Evolutionary conservation across 2,888 invertebrate genomes (phyloP).

Genomic region (Euzophera pinguis): DNA sequence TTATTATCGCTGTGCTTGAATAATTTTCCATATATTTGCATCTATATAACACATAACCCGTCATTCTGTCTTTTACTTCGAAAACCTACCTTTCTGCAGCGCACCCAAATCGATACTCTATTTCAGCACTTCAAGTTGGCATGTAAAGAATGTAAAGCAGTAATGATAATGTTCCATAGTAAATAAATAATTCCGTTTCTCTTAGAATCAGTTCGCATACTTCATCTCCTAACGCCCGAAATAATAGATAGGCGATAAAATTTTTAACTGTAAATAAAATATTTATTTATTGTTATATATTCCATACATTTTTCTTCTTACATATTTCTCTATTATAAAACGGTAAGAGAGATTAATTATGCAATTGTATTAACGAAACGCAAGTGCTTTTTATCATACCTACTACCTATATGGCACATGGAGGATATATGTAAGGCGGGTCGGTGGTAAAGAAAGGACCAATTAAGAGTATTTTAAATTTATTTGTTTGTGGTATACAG

Average conservation of each 20-base stretch:
- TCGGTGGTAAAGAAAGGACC: background rate
- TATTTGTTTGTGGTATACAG: too few species aligned
- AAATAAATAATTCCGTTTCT: conserved; percentile 1
- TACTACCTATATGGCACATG: conserved; percentile 43
- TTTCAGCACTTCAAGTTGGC: conserved; percentile 28
- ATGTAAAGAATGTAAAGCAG: background rate
- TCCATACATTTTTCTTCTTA: conserved; percentile 73
- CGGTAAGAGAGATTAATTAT: conserved; percentile 68
- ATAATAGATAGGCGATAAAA: conserved; percentile 75
- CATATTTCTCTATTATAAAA: conserved; percentile 75
- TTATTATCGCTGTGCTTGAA: background rate
- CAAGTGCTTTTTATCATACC: conserved; percentile 70
- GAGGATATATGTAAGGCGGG: conserved; percentile 10
- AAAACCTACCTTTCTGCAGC: background rate
- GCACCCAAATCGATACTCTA: background rate
- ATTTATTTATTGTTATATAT: conserved; percentile 79
- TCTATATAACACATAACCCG: background rate
- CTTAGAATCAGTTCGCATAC: conserved; percentile 31
- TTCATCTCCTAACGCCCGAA: conserved; percentile 43
- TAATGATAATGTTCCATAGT: conserved; percentile 6
- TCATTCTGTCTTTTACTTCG: background rate
- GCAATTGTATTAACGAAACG: conserved; percentile 58
- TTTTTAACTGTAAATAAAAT: conserved; percentile 76
- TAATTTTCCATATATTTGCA: background rate
- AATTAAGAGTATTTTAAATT: too few species aligned